Percentiles rank a stretch among this genome's conserved stretches.
Evolutionary conservation across 1,140 invertebrate species (phyloP).

Genomic region (Habropoda laboriosa): DNA sequence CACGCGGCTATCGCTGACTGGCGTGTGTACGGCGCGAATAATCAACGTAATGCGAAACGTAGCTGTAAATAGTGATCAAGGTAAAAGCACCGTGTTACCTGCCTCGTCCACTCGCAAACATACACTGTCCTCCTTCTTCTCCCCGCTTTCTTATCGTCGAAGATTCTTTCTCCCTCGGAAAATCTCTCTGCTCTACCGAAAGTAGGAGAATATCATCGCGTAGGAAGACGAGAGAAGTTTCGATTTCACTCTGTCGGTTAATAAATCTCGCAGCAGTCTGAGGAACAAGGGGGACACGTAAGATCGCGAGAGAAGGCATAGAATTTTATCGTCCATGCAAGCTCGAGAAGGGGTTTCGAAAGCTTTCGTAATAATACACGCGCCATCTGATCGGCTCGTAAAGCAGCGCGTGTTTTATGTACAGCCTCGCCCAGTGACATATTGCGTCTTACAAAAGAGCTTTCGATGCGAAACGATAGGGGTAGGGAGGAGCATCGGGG

Average conservation of each 20-base stretch:
- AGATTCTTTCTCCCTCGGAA: background rate
- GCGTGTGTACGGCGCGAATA: constrained; percentile 47
- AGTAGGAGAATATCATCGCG: background rate
- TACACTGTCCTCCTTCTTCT: background rate
- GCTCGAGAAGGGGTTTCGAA: background rate
- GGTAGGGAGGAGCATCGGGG: background rate
- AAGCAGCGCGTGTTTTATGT: constrained; percentile 38
- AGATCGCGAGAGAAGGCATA: too few species aligned
- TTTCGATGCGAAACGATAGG: constrained; percentile 21
- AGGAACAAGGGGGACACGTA: background rate
- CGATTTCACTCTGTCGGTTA: background rate
- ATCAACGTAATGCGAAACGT: constrained; percentile 64
- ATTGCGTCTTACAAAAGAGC: constrained; percentile 7
- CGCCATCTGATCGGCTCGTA: constrained; percentile 49
- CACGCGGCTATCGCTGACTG: background rate
- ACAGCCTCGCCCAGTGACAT: constrained; percentile 28
- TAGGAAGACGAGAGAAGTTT: background rate
- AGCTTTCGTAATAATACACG: constrained; percentile 21
- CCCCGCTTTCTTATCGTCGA: background rate
- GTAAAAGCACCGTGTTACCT: constrained; percentile 60
- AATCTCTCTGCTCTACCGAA: too few species aligned
- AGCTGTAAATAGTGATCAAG: constrained; percentile 68
- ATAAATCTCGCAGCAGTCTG: background rate
- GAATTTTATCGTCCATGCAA: constrained; percentile 11
- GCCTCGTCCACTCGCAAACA: background rate